These are phyloP conservation scores for Asarcornis scutulata DNA, from an alignment of 2,113 vertebrate species.

Conservation along the genomic window DNA sequence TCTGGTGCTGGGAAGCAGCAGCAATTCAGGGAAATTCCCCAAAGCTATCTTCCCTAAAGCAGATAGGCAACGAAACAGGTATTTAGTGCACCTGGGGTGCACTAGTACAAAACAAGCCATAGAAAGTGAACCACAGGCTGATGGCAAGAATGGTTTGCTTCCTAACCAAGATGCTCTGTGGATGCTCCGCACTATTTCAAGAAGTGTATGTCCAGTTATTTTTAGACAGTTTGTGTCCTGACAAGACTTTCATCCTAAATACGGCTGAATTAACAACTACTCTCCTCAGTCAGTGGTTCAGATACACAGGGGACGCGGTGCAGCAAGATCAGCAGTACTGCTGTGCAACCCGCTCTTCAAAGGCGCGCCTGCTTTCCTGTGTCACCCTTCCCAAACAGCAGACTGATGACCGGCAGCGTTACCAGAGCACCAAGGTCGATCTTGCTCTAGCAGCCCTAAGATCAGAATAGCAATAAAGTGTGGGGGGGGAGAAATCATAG, in stretches of 20 bases:
- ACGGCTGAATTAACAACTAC: neutral
- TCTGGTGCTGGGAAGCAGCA: neutral
- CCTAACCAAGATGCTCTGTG: neutral
- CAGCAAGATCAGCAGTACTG: neutral
- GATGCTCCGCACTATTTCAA: neutral
- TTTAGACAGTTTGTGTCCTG: neutral
- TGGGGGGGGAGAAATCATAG: neutral
- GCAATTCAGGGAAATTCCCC: neutral
- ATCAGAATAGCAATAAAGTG: neutral
- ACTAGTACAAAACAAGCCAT: rapidly evolving
- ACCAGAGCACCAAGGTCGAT: neutral
- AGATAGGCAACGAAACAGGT: neutral
- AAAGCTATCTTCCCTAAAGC: neutral
- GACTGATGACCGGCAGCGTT: neutral
- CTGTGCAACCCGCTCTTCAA: neutral
- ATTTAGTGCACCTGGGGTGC: neutral
- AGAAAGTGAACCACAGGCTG: rapidly evolving
- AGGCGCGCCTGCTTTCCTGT: neutral
- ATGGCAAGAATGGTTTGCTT: neutral
- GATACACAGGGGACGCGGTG: rapidly evolving
- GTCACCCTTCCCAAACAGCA: neutral
- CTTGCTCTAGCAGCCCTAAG: neutral
- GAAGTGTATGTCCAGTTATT: rapidly evolving
- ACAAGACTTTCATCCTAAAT: neutral
- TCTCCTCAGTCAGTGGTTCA: neutral